Evolutionary conservation across 1,140 invertebrate species (phyloP).

Genomic region (Cataglyphis hispanica): DNA sequence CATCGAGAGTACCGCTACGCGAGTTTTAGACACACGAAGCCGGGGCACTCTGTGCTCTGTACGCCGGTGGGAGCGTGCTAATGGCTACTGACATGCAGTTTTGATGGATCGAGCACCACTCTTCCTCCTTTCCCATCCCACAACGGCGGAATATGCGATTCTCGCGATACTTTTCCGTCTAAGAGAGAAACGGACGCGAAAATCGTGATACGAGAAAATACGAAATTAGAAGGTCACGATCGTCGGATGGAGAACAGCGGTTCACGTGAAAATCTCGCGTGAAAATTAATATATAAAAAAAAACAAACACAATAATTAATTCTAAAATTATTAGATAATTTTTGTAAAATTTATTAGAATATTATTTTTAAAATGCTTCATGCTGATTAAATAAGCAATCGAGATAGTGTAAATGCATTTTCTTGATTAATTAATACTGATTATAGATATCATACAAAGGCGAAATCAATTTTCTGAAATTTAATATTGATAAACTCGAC

Average conservation of each 20-base stretch:
- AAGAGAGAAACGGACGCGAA: conserved; percentile 67
- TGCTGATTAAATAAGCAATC: not conserved
- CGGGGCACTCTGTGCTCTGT: conserved; percentile 66
- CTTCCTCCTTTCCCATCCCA: conserved; percentile 80
- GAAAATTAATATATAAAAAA: not conserved
- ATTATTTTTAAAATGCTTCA: conserved; percentile 10
- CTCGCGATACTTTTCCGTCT: conserved; percentile 68
- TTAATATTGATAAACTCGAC: too few species aligned
- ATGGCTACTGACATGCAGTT: conserved; percentile 88
- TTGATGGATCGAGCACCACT: conserved; percentile 88
- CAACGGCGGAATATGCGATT: conserved; percentile 73
- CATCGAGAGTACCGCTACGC: conserved; percentile 60
- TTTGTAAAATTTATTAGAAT: not conserved
- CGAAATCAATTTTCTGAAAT: too few species aligned
- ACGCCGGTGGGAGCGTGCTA: conserved; percentile 87
- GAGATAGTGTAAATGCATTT: not conserved
- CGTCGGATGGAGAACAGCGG: not conserved
- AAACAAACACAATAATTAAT: not conserved
- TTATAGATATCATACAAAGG: not conserved
- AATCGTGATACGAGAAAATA: conserved; percentile 15
- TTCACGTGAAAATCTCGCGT: not conserved
- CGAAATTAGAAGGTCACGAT: conserved; percentile 33
- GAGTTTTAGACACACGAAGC: conserved; percentile 44
- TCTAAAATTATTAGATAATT: not conserved
- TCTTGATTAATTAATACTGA: not conserved